Conservation (phyloP, 2,113 vertebrate species). For the Carollia perspicillata region DNA sequence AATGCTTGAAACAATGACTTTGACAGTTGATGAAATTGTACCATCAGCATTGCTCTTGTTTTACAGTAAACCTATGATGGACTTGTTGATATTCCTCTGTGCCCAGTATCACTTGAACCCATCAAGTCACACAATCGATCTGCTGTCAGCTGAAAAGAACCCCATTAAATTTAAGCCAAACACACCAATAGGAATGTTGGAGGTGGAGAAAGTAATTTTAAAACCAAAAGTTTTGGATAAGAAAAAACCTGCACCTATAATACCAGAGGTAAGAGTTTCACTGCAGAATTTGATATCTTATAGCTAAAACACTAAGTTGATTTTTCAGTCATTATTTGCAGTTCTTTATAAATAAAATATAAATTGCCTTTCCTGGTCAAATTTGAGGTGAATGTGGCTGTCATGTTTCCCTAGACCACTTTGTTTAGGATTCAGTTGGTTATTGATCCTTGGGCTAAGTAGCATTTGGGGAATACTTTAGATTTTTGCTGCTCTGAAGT, state of each 20-base stretch:
- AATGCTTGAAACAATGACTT: background rate
- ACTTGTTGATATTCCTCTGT: conserved; percentile 94
- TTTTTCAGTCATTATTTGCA: background rate
- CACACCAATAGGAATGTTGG: conserved; percentile 91
- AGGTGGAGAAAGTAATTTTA: conserved; percentile 92
- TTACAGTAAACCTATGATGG: conserved; percentile 95
- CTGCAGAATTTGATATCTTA: background rate
- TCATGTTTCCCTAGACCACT: background rate
- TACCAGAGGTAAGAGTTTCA: conserved; percentile 91
- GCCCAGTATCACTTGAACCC: conserved; percentile 96
- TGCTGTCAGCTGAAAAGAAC: conserved; percentile 89
- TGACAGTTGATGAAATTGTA: background rate
- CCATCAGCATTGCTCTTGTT: conserved; percentile 50
- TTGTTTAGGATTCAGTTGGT: background rate
- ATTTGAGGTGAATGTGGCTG: background rate
- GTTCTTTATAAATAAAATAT: conserved; percentile 9
- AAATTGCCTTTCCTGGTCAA: background rate
- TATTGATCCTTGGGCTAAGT: background rate
- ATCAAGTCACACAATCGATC: conserved; percentile 92
- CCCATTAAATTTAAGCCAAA: conserved; percentile 95
- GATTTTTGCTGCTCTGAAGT: background rate
- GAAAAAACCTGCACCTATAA: conserved; percentile 88
- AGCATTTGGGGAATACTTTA: conserved; percentile 10
- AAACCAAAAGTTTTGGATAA: conserved; percentile 92
- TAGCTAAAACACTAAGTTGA: background rate